phyloP scores from a whole-genome alignment of 2,797 vertebrate genomes.

The Anabacerthia variegaticeps region DNA sequence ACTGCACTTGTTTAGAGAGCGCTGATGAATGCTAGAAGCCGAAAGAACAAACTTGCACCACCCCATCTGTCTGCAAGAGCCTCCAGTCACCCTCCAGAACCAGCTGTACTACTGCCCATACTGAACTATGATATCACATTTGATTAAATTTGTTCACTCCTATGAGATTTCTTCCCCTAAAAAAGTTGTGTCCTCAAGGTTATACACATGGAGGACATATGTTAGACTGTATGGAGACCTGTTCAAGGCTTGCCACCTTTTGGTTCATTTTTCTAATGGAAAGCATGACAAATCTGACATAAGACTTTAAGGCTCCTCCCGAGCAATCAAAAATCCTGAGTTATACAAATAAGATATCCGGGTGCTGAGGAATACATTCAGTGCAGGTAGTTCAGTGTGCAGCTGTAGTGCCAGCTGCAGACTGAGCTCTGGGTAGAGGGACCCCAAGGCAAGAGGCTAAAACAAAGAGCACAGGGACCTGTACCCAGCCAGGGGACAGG shows the following conservation, averaged over 20 bases:
- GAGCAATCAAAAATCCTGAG: background rate
- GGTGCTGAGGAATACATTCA: background rate
- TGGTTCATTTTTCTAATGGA: background rate
- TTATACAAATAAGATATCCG: background rate
- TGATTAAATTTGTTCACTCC: background rate
- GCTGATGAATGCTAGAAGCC: background rate
- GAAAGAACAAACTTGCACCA: background rate
- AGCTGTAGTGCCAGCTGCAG: background rate
- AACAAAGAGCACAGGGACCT: background rate
- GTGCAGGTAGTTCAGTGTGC: background rate
- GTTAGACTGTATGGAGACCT: background rate
- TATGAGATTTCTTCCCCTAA: background rate
- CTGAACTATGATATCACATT: background rate
- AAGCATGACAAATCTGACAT: background rate
- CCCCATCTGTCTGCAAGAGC: background rate
- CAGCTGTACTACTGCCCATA: background rate
- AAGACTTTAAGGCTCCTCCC: background rate
- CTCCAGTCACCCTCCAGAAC: background rate
- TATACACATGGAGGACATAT: background rate
- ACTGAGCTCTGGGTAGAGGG: background rate
- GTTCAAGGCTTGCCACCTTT: background rate
- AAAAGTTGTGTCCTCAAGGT: background rate
- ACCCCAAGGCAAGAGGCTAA: background rate
- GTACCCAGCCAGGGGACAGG: background rate
- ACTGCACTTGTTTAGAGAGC: background rate